A percentile compares a stretch with the other conserved stretches of the same genome.
Conservation (phyloP, 2,113 vertebrate genomes). For the Brachyistius frenatus region DNA sequence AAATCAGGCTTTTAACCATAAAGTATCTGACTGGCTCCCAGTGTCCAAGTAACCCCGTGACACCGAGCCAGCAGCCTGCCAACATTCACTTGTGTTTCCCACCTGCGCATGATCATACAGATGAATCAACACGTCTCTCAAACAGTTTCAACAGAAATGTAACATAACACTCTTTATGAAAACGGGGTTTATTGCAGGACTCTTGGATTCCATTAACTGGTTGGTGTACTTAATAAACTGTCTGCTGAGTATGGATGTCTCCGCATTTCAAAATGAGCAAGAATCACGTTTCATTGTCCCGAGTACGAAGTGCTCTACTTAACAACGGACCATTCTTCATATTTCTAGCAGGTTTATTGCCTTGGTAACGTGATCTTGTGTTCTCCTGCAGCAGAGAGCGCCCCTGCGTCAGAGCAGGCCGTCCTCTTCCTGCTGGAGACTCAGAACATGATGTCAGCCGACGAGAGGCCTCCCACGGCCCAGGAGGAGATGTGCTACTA, state of each 20-base stretch:
- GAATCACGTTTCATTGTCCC: neutral
- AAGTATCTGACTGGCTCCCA: no score
- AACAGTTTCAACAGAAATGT: no score
- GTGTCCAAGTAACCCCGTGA: no score
- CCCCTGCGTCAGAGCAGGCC: conserved; percentile 53
- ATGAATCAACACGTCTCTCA: no score
- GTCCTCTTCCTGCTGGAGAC: conserved; percentile 42
- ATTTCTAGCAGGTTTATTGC: conserved; percentile 9
- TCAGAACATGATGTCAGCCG: conserved; percentile 32
- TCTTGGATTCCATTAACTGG: neutral
- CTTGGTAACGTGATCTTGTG: conserved; percentile 23
- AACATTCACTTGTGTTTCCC: no score
- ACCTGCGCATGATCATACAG: no score
- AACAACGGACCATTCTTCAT: neutral
- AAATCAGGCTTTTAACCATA: no score
- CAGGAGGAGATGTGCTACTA: conserved; percentile 53
- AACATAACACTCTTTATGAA: no score
- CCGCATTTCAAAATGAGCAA: no score
- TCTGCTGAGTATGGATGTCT: no score
- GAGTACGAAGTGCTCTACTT: neutral
- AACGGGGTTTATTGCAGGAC: no score
- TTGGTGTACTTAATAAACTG: neutral
- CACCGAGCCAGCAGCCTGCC: no score
- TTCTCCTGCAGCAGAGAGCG: conserved; percentile 53
- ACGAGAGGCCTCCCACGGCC: conserved; percentile 27